Base-by-base conservation (phyloP, 2,113 vertebrate genomes). In the Anguilla rostrata region DNA sequence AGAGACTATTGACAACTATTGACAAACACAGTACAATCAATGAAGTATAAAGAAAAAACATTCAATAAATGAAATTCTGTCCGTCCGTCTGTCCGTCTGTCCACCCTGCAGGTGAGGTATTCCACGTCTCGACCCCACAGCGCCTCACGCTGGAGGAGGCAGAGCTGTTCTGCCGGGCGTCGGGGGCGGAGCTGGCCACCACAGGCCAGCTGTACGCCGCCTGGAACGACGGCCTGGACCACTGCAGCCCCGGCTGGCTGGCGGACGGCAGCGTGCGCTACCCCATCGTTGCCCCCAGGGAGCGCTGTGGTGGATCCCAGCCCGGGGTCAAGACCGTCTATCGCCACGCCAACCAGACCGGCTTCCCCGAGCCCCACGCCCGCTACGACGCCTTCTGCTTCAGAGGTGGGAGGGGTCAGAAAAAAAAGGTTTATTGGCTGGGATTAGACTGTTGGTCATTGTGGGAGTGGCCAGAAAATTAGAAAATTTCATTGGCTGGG, bases 301-400 rank as follows among this genome's bases (percentile, higher is more conserved):
- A 91, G 0, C 92, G 92, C 87, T 96, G 95, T 5, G 95, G 95
- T 0, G 94, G 95, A 0, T 26, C 53, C 0, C 94, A 92, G 8
- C 94, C 96, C 0, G 98, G 98, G 0, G 97, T 99, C 84, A 94
- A 98, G 86, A 98, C 96, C 0, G 86, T 98, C 92, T 97, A 99
- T 71, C 93, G 95, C 81, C 95, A 94, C 91, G 86, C 94, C 87
- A 97, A 98, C 93, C 97, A 98, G 93, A 98, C 97, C 0, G 97
- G 97, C 41, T 98, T 97, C 86, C 97, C 96, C 0, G 92, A 97
- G 86, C 95, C 96, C 0, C 93, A 96, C 85, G 97, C 97, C 5
- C 96, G 95, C 86, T 97, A 98, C 20, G 97, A 99, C 0, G 97
- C 97, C 84, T 99, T 98, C 94, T 99, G 98, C 90, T 97, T 98